Conservation (phyloP, 2,888 invertebrate genomes). For the Aporophyla nigra region DNA sequence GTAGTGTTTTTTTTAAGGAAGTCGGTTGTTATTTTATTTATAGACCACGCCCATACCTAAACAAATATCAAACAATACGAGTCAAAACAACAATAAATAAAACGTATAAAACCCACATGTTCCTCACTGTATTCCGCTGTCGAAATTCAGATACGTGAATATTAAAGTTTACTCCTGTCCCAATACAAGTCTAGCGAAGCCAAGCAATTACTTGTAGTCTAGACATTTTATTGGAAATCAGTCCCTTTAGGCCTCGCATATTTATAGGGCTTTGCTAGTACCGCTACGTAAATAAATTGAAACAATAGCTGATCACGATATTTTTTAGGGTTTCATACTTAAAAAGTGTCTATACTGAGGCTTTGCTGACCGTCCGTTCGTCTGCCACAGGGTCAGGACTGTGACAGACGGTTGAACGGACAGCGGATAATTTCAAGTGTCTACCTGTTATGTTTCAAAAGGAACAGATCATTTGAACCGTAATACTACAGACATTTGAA, state of each 20-base stretch:
- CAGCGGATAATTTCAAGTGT: too few species aligned
- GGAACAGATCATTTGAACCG: neutral
- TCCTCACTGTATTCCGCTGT: too few species aligned
- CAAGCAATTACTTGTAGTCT: slow-evolving; percentile 13
- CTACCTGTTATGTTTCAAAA: too few species aligned
- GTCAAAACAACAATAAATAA: neutral
- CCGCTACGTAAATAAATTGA: neutral
- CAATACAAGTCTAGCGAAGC: neutral
- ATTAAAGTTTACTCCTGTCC: neutral
- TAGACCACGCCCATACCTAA: neutral
- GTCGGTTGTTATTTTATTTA: neutral
- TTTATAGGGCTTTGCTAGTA: slow-evolving; percentile 6
- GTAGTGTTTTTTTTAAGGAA: too few species aligned
- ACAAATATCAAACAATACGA: neutral
- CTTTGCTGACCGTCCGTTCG: neutral
- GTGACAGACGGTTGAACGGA: too few species aligned
- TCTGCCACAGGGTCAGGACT: too few species aligned
- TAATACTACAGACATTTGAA: neutral
- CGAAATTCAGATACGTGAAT: neutral
- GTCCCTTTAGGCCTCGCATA: slow-evolving; percentile 8
- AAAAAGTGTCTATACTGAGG: neutral
- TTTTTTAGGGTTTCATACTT: neutral
- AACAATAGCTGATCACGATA: neutral
- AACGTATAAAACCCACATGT: neutral
- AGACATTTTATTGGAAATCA: slow-evolving; percentile 30